Conservation (phyloP, 92 coral and sea anemone genomes). For the Zoanthus gigantus region DNA sequence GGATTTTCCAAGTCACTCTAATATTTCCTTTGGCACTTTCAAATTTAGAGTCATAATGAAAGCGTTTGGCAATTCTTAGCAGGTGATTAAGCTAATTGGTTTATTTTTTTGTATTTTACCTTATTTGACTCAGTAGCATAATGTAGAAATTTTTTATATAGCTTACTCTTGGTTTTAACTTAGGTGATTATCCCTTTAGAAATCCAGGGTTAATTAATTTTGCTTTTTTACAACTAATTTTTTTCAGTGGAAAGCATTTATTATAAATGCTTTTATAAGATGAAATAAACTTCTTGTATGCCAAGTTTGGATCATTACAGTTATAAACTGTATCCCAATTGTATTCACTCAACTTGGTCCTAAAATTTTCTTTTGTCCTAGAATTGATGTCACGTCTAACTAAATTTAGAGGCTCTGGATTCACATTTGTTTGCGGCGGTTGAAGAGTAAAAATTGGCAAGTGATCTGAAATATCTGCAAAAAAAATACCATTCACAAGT, state of each 20-base stretch:
- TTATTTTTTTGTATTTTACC: not conserved
- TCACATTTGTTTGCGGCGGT: not conserved
- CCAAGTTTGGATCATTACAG: not conserved
- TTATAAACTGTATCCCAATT: not conserved
- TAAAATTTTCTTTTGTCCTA: not conserved
- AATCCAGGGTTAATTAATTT: constrained; percentile 6
- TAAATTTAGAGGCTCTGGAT: not conserved
- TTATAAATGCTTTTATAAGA: not conserved
- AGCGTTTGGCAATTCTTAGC: not conserved
- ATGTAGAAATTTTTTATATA: not conserved
- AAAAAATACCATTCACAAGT: not conserved
- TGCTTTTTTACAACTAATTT: not conserved
- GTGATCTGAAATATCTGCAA: not conserved
- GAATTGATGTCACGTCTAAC: not conserved
- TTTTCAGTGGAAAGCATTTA: not conserved
- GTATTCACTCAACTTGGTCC: constrained; percentile 1
- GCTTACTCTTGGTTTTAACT: constrained; percentile 12
- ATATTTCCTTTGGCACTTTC: not conserved
- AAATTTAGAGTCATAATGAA: too few species aligned
- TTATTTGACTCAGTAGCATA: not conserved
- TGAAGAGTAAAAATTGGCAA: not conserved
- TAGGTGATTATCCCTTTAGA: not conserved
- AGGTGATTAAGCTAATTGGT: not conserved
- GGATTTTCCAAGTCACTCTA: not conserved
- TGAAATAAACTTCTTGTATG: not conserved